These are phyloP conservation scores for Lumbricus terrestris DNA, from an alignment of 2,888 invertebrate species.

Conservation along the genomic window DNA sequence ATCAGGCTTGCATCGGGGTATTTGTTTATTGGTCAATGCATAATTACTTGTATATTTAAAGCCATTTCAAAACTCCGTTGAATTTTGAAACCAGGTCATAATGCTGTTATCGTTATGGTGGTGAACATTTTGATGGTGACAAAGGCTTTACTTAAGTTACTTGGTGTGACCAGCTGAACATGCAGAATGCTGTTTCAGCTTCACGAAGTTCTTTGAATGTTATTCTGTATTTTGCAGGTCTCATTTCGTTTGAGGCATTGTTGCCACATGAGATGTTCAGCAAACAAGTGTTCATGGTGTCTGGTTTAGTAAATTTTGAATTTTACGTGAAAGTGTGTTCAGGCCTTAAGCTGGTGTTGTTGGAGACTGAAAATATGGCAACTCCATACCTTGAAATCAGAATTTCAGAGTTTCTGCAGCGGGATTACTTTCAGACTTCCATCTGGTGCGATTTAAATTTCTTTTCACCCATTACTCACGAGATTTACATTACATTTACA, in stretches of 20 bases:
- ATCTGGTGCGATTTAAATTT: neutral
- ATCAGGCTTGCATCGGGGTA: too few species aligned
- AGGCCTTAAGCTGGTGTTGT: neutral
- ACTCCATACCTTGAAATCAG: conserved; percentile 3
- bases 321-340: neutral
- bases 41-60: too few species aligned
- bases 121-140: too few species aligned
- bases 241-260: neutral
- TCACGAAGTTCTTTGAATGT: neutral
- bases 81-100: too few species aligned
- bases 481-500: too few species aligned
- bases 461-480: neutral
- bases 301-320: neutral
- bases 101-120: too few species aligned
- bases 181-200: too few species aligned
- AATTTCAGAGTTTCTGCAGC: neutral
- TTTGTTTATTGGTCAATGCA: too few species aligned
- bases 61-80: too few species aligned
- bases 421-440: neutral
- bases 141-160: too few species aligned
- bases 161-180: too few species aligned
- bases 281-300: neutral
- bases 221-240: neutral
- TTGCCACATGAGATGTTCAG: neutral
- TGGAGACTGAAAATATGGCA: neutral